Evolutionary conservation across 2,888 invertebrate genomes (phyloP), one percentile per base, ranked within the genome.

Genomic region (Steinernema carpocapsae): DNA sequence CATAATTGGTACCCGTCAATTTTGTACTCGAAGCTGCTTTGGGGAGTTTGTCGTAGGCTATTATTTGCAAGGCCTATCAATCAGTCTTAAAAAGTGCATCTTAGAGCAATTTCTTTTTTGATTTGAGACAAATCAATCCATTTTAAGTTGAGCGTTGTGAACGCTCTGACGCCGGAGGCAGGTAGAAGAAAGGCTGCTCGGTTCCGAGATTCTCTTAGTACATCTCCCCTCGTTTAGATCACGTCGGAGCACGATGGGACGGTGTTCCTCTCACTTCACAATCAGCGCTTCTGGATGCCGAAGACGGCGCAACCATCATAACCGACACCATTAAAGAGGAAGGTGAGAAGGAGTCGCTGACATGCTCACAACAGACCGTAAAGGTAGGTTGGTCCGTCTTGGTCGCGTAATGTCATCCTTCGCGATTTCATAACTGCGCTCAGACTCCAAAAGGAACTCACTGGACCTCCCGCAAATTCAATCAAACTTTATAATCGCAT

Each of bases 251-350:
- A 59, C 76, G 85, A 78, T 85, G 85, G 85, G 85, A 85, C 77
- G 85, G 84, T 71, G 80, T 82, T 56, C 83, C 83, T 42, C 74
- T 83, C 72, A 82, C 82, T 72, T 80, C 83, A n/a, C 48, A 82
- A 72, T 81, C 82, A n/a, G 81, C 80, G n/a, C 70, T 84, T 42
- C 75, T 85, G 72, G 84, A 84, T 75, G 84, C 79, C 14, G 86
- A 86, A 75, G 86, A 86, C 72, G 85, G 85, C 7, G 86, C 84
- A 2, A 86, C 86, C 2, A 82, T 85, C 7, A 78, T 85, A 51
- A 85, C 86, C 48, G 85, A 85, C 70, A 84, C 83, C 32, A 79
- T 85, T 56, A 86, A 86, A 70, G 86, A 85, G 43, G 86, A 86
- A 74, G 77, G 78, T 26, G 85, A 82, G 7, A 79, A 83, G 70